These are phyloP conservation scores for Ctena decussata DNA, from an alignment of 2,888 invertebrate species.

Conservation along the genomic window DNA sequence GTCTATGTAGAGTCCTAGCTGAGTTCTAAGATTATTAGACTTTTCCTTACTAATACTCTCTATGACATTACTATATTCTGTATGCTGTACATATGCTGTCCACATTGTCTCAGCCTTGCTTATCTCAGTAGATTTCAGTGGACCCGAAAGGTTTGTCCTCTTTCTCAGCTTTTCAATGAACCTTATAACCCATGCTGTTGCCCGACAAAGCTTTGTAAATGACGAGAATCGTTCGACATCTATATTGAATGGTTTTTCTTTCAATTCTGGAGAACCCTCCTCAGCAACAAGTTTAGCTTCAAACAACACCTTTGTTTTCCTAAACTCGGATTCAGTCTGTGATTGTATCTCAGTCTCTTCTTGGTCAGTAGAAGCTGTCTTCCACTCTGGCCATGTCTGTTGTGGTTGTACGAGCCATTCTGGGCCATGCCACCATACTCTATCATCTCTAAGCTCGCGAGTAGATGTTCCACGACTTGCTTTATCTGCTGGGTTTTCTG, in stretches of 20 bases:
- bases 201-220: too few species aligned
- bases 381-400: not conserved
- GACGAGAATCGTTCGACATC: too few species aligned
- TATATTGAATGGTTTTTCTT: not conserved
- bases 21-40: not conserved
- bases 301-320: not conserved
- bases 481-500: conserved; percentile 29
- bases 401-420: not conserved
- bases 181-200: too few species aligned
- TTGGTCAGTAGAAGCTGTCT: not conserved
- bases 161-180: not conserved
- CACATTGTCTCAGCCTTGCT: conserved; percentile 24
- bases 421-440: conserved; percentile 43
- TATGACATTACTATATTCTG: conserved; percentile 13
- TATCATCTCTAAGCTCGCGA: not conserved
- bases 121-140: not conserved
- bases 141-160: not conserved
- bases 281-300: not conserved
- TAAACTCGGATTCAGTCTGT: not conserved
- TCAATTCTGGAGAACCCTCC: not conserved
- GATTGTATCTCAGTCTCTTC: not conserved
- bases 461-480: conserved; percentile 8
- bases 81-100: conserved; percentile 13
- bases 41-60: not conserved
- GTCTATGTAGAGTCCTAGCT: conserved; percentile 17